Conservation (phyloP, 2,797 vertebrate genomes). For the Aselliscus stoliczkanus region DNA sequence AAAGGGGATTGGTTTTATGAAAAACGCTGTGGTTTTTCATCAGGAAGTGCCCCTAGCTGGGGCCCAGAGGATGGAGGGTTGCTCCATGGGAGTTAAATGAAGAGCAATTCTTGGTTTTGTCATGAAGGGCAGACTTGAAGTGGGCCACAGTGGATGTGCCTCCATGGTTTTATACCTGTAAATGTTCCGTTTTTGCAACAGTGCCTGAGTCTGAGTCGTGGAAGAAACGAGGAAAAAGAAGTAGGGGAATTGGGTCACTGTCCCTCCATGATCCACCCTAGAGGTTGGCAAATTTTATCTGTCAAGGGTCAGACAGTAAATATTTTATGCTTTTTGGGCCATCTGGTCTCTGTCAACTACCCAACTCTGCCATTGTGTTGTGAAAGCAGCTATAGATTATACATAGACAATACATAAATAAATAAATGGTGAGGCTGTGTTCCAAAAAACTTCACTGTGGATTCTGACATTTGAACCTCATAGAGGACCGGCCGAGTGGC, state of each 20-base stretch:
- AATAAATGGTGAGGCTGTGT: rapidly evolving
- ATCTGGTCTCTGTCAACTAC: background rate
- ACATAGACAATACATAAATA: background rate
- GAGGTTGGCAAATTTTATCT: background rate
- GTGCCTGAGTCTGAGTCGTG: background rate
- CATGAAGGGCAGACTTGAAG: background rate
- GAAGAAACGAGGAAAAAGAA: background rate
- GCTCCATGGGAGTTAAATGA: background rate
- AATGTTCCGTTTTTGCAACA: background rate
- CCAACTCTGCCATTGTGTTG: background rate
- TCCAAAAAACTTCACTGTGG: background rate
- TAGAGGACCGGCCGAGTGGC: too few species aligned
- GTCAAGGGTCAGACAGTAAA: background rate
- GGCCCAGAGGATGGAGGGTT: background rate
- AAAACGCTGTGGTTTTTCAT: slow-evolving; percentile 65
- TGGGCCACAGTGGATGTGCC: background rate
- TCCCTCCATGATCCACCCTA: background rate
- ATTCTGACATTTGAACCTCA: background rate
- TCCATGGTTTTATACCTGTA: background rate
- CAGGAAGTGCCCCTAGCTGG: slow-evolving; percentile 50
- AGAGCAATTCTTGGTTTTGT: slow-evolving; percentile 7
- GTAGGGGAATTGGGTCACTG: background rate
- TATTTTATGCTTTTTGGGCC: background rate
- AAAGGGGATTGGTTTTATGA: slow-evolving; percentile 46
- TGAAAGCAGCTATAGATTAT: background rate